Conservation (phyloP, 2,888 invertebrate genomes). For the Cataglyphis albicans region DNA sequence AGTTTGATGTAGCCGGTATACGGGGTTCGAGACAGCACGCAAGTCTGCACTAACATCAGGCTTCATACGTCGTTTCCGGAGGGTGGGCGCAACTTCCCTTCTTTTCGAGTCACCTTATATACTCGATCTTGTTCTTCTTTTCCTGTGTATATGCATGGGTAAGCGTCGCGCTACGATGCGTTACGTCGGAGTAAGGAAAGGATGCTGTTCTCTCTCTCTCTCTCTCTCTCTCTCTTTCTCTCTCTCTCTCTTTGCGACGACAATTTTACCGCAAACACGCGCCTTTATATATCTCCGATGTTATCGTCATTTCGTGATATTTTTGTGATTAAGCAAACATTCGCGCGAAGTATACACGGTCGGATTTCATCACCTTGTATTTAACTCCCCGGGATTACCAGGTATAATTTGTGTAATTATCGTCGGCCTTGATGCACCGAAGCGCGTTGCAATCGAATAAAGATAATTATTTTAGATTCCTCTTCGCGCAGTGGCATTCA, state of each 20-base stretch:
- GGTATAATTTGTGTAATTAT: constrained; percentile 28
- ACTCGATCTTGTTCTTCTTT: constrained; percentile 69
- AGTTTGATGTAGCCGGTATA: constrained; percentile 49
- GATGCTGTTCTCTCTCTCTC: neutral
- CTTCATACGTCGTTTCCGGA: constrained; percentile 70
- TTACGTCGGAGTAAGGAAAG: constrained; percentile 4
- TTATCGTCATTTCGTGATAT: neutral
- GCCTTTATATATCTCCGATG: neutral
- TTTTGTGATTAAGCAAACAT: neutral
- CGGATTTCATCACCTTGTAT: neutral
- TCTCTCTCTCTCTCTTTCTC: neutral
- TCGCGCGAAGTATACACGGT: neutral
- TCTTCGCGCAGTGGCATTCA: neutral
- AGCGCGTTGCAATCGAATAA: neutral
- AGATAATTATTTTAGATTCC: constrained; percentile 10
- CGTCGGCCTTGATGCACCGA: constrained; percentile 13
- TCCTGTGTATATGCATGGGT: constrained; percentile 67
- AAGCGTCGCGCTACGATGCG: constrained; percentile 49
- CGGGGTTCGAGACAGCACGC: constrained; percentile 58
- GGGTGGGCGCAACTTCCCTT: constrained; percentile 68
- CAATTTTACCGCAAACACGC: neutral
- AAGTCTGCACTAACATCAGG: constrained; percentile 63
- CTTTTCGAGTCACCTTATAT: constrained; percentile 59
- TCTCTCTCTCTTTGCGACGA: neutral
- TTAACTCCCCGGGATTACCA: neutral